Conservation (phyloP, 2,113 vertebrate species). For the Pipa parva region DNA sequence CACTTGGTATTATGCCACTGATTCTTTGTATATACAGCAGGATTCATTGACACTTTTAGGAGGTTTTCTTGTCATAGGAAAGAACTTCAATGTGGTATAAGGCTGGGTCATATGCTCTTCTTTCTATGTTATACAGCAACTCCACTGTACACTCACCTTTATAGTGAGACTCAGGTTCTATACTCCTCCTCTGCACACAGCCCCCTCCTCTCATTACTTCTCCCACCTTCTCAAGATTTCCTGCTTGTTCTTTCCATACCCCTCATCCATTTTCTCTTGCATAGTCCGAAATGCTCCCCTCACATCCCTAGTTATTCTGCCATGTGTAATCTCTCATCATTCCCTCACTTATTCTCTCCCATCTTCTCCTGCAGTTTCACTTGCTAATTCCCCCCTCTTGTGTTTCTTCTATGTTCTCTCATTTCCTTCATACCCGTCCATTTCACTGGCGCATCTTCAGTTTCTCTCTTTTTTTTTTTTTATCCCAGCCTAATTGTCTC, state of each 20-base stretch:
- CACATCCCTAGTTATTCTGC: neutral
- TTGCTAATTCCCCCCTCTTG: neutral
- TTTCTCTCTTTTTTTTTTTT: neutral
- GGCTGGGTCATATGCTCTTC: neutral
- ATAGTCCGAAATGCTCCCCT: neutral
- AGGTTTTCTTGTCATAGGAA: neutral
- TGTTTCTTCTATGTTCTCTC: no score
- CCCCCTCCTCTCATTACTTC: neutral
- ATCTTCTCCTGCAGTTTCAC: neutral
- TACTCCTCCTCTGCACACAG: neutral
- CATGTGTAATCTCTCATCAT: neutral
- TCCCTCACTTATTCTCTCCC: neutral
- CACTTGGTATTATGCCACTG: neutral
- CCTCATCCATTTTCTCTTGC: neutral
- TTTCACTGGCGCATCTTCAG: neutral
- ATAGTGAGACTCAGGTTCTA: constrained; percentile 17
- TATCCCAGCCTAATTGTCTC: neutral
- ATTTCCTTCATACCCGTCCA: neutral
- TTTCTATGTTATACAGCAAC: neutral
- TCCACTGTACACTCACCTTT: constrained; percentile 15
- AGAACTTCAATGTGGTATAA: neutral
- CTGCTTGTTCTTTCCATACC: neutral
- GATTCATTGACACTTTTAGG: neutral
- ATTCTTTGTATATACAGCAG: neutral
- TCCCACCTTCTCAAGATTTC: neutral